Base-by-base conservation (phyloP, 2,888 invertebrate genomes). In the Diploptera punctata region DNA sequence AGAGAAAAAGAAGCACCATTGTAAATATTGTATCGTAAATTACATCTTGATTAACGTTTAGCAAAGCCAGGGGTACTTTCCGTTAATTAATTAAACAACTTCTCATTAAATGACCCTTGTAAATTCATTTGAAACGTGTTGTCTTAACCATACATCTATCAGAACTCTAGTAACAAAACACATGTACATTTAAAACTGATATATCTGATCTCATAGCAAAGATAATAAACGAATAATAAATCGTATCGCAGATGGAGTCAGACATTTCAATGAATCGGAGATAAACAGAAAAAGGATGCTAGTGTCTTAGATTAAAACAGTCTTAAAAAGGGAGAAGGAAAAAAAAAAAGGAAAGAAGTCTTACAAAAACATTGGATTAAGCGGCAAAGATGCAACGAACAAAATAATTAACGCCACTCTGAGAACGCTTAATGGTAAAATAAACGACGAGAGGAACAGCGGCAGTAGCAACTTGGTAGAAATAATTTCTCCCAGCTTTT, bases 371-470 rank as follows among this genome's bases (percentile, higher is more conserved):
- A 1, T 0, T 57, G 57, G 57, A 57, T 57, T 57, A 31, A 57
- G n/a, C 31, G 10, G 57, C 57, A 31, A n/a, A 9, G 57, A 57
- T 57, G n/a, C 31, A 29, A 16, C 31, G 29, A 2, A 57, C 24
- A 29, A 57, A 57, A 57, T 57, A 57, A 57, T 54, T 57, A 57
- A 57, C 31, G 57, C 57, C 31, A 29, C 29, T 57, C n/a, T 5
- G 16, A 57, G 57, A 31, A 57, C 29, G 13, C 57, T 29, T 57
- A 57, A 57, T 57, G 29, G 57, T 29, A 29, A 57, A 57, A 57
- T 57, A 31, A 57, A 29, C 18, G 57, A 57, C n/a, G 57, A 57
- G 57, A 57, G n/a, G n/a, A 57, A 29, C 57, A 57, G 57, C 57
- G 29, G 26, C 29, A 33, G 33, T 5, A n/a, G n/a, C n/a, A n/a